Evolutionary conservation across 64 coral and sea anemone genomes (phyloP).

Genomic region (Montipora capricornis): DNA sequence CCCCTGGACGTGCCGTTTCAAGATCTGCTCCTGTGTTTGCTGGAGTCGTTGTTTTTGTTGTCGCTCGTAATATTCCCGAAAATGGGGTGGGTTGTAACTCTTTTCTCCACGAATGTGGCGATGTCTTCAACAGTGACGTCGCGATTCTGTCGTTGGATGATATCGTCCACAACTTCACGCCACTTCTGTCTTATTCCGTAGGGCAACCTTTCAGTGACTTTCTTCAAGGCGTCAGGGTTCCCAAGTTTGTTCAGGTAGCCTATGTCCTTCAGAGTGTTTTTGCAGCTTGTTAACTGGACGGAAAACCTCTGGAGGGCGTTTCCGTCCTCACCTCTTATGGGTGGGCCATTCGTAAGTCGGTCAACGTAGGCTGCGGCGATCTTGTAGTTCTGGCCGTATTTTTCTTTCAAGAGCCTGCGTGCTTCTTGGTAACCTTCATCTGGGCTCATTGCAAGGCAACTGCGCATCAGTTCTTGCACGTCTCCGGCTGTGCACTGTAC

Average conservation of each 20-base stretch:
- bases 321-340: conserved; percentile 37
- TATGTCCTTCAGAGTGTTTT: conserved; percentile 39
- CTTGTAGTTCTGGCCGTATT: conserved; percentile 56
- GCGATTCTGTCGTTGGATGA: no score
- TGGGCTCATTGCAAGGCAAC: conserved; percentile 56
- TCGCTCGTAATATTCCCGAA: no score
- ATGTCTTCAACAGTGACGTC: no score
- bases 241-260: neutral
- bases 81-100: no score
- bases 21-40: no score
- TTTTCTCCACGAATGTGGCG: no score
- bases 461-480: conserved; percentile 31
- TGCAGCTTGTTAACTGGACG: conserved; percentile 14
- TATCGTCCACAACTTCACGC: no score
- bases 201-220: no score
- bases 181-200: no score
- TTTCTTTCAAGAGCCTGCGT: conserved; percentile 41
- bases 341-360: conserved; percentile 1
- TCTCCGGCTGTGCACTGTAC: conserved; percentile 48
- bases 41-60: no score
- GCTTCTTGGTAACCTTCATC: conserved; percentile 56
- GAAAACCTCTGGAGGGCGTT: conserved; percentile 31
- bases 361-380: conserved; percentile 53
- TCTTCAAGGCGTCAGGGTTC: no score
- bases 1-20: no score